Conservation (phyloP, 2,888 invertebrate genomes). For the Tenthredo scrophulariae region DNA sequence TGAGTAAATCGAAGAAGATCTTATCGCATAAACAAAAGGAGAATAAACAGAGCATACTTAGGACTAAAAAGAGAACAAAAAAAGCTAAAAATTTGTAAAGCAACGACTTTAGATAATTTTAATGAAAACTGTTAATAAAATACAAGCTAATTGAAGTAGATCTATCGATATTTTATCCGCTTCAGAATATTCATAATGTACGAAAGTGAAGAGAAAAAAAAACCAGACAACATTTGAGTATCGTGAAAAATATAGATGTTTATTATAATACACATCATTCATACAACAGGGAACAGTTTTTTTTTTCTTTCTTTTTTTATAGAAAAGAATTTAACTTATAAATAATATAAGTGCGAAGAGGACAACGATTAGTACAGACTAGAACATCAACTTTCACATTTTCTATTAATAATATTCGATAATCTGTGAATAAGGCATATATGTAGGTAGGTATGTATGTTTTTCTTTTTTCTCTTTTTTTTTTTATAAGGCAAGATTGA, state of each 20-base stretch:
- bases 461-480: background rate
- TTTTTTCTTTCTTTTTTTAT: background rate
- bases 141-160: background rate
- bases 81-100: slow-evolving; percentile 55
- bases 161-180: background rate
- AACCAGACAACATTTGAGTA: background rate
- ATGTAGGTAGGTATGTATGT: background rate
- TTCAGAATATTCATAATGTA: background rate
- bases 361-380: slow-evolving; percentile 42
- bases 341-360: background rate
- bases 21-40: slow-evolving; percentile 45
- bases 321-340: slow-evolving; percentile 17
- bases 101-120: slow-evolving; percentile 57
- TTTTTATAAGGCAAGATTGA: slow-evolving; percentile 27
- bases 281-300: background rate
- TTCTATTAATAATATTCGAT: background rate
- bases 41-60: slow-evolving; percentile 63
- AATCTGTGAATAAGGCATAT: background rate
- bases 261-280: slow-evolving; percentile 38
- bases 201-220: background rate
- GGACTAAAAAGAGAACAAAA: slow-evolving; percentile 58
- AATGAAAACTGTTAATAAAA: background rate
- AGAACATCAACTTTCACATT: slow-evolving; percentile 26
- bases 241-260: slow-evolving; percentile 42
- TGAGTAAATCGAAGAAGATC: slow-evolving; percentile 58